These are phyloP conservation scores for Pardosa pseudoannulata DNA, from an alignment of 2,888 invertebrate species.

Conservation along the genomic window DNA sequence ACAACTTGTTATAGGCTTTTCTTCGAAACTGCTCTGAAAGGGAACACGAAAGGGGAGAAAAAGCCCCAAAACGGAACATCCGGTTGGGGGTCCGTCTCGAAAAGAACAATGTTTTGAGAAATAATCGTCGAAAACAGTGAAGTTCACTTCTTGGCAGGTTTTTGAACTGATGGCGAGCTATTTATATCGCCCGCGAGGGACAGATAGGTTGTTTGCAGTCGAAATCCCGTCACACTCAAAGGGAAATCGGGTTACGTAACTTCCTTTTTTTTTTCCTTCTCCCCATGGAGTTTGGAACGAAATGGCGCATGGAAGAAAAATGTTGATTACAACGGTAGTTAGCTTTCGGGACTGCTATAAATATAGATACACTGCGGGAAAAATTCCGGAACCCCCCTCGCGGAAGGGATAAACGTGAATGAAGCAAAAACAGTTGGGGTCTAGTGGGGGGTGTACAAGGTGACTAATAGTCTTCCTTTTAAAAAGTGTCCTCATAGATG, in stretches of 20 bases:
- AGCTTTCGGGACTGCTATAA: not conserved
- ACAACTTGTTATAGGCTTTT: too few species aligned
- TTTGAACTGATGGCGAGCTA: not conserved
- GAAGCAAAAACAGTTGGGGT: too few species aligned
- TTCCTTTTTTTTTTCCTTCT: not conserved
- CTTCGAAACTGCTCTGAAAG: too few species aligned
- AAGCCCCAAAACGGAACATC: not conserved
- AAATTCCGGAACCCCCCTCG: too few species aligned
- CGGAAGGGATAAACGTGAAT: too few species aligned
- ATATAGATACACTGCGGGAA: too few species aligned
- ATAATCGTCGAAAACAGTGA: not conserved
- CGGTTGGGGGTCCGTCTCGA: not conserved
- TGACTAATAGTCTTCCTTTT: too few species aligned
- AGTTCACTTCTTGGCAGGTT: slow-evolving; percentile 9
- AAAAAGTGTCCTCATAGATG: too few species aligned
- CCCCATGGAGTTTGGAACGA: not conserved
- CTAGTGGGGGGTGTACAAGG: too few species aligned
- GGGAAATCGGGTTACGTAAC: not conserved
- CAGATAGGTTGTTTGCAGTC: not conserved
- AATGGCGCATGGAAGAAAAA: not conserved
- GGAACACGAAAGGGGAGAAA: too few species aligned
- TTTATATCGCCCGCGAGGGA: not conserved
- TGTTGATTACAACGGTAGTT: not conserved
- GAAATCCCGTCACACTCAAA: not conserved
- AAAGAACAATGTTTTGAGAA: not conserved